Evolutionary conservation across 2,797 vertebrate genomes (phyloP), one percentile per base, ranked within the genome.

Genomic region (Pyrocephalus nanus): DNA sequence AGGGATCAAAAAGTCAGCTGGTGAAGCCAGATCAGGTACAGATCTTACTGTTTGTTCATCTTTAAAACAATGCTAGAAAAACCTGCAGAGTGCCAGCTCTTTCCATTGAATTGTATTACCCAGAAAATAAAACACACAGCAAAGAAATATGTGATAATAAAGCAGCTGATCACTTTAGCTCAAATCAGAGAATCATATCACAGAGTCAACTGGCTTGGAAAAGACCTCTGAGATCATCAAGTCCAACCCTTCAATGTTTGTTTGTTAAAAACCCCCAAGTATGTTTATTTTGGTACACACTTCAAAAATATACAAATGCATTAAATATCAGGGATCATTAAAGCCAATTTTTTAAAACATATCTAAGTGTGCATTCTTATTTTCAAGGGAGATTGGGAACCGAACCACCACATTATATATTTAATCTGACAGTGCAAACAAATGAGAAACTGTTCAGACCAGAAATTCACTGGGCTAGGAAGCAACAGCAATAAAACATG

Each of bases 21-120:
- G 17, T 98, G 69, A 97, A 96, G 75, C 97, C 98, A 88, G 61
- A 96, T 16, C 96, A 98, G 97, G 97, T 98, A 94, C 40, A 87
- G 83, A 78, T 75, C 26, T 53, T 90, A 34, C 29, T 57, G 27
- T 73, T 82, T 53, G 58, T 29, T 69, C 16, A 21, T 95, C 62
- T 87, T 65, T 53, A 62, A 91, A 83, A 60, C 36, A 71, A 17
- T 27, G n/a, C 9, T 32, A 11, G n/a, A 45, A 43, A 27, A 36
- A 30, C 48, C 9, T 73, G 32, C 45, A 73, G 23, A 40, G 21
- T 18, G 15, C 8, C 3, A 40, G 57, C 30, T 77, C 34, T 92
- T 88, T 67, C 45, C 13, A 11, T 43, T 36, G 8, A 27, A 32
- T 71, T 65, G 8, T 54, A 25, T 84, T 65, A 55, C 13, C 16